Base-by-base conservation (phyloP, 2,113 vertebrate species). In the Nerophis ophidion region DNA sequence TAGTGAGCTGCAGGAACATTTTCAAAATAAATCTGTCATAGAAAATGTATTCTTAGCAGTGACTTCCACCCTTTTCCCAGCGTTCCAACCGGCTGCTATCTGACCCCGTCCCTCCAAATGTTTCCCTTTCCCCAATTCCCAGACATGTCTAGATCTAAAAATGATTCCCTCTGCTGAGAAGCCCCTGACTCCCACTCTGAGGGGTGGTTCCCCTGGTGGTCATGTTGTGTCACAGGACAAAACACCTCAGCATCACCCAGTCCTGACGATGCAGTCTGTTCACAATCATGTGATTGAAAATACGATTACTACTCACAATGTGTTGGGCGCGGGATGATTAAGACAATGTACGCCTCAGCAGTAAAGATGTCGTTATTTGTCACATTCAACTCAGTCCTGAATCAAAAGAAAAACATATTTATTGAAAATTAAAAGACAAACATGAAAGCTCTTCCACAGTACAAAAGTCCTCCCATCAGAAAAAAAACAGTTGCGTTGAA, bases 371-470 rank as follows among this genome's bases (percentile, higher is more conserved):
- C 9, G 4, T 12, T 44, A 12, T 44, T 35, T 35, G 4, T 36
- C 12, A 36, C 54, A 56, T 42, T 42, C 16, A 56, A 55, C 34
- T 50, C 26, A 17, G 34, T 63, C 68, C 63, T 54, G 61, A 79
- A 74, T 72, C 50, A 73, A 76, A 83, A 66, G 40, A 44, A 63
- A 65, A 72, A 12, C 10, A 42, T 7, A 66, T 79, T 82, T 84
- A 84, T 81, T 82, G 78, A 78, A 84, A 83, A 84, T 82, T 35
- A 87, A 80, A 77, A 79, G 72, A 81, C 63, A 71, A 52, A 76
- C 38, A 61, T 68, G 58, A 67, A 72, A 81, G 71, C 68, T 74
- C 35, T 70, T 35, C 38, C 68, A 81, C 61, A 68, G 75, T 81
- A 86, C 60, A 85, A 86, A 85, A 83, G 52, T 66, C 50, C 62